Evolutionary conservation across 2,797 vertebrate species (phyloP).

Genomic region (Kryptopterus vitreolus): DNA sequence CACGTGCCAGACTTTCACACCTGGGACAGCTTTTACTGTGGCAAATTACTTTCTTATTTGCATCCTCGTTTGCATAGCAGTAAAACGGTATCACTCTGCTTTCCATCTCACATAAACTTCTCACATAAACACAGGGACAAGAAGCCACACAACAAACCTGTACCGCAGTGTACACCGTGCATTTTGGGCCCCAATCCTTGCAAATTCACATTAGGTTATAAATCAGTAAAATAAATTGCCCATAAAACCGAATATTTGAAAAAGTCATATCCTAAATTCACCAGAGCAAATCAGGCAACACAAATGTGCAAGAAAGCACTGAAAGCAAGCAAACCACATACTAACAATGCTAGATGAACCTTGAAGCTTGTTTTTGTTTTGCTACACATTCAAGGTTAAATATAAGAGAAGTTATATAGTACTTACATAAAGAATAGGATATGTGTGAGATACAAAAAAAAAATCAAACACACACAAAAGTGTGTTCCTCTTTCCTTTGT

Average conservation of each 20-base stretch:
- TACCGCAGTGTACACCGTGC: background rate
- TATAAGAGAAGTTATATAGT: background rate
- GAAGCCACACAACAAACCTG: background rate
- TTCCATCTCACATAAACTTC: constrained; percentile 15
- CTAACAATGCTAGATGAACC: background rate
- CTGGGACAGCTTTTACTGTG: constrained; percentile 1
- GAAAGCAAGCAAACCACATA: background rate
- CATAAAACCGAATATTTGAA: background rate
- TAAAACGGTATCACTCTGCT: constrained; percentile 17
- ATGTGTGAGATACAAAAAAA: background rate
- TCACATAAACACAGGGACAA: background rate
- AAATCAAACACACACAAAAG: background rate
- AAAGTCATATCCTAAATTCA: background rate
- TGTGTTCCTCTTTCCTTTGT: background rate
- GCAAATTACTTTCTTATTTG: constrained; percentile 52
- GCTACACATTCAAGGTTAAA: background rate
- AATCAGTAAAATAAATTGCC: background rate
- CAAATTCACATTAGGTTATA: background rate
- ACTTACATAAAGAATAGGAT: background rate
- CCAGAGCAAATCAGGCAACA: background rate
- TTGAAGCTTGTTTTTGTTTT: background rate
- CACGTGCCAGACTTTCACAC: background rate
- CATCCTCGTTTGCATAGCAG: constrained; percentile 60
- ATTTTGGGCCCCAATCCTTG: background rate
- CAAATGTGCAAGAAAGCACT: background rate